phyloP scores from a whole-genome alignment of 1,140 invertebrate genomes.

The Drosophila kohkoa region DNA sequence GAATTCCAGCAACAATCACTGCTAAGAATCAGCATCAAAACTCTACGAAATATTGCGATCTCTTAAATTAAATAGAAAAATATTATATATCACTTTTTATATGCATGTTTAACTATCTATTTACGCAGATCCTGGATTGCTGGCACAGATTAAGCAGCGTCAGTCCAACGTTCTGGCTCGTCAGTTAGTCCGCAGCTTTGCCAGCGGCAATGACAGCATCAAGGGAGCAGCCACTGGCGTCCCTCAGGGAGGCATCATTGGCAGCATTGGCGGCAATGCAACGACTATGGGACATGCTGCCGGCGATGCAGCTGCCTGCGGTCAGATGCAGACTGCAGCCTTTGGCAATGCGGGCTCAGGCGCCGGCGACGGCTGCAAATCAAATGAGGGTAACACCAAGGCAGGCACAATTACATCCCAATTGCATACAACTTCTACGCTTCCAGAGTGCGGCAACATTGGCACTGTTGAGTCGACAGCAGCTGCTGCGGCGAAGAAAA shows the following conservation, averaged over 20 bases:
- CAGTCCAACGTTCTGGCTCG: not conserved
- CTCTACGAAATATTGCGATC: not conserved
- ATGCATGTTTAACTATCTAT: not conserved
- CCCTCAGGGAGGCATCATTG: slow-evolving; percentile 25
- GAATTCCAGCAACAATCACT: too few species aligned
- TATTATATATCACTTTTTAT: too few species aligned
- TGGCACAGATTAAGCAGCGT: not conserved
- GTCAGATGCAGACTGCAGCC: slow-evolving; percentile 5
- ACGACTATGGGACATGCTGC: not conserved
- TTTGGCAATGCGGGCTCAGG: not conserved
- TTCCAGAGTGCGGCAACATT: slow-evolving; percentile 17
- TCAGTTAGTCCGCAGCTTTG: slow-evolving; percentile 21
- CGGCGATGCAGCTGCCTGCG: not conserved
- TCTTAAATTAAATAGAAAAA: too few species aligned
- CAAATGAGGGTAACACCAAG: not conserved
- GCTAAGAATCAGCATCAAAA: too few species aligned
- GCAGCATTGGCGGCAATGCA: slow-evolving; percentile 1
- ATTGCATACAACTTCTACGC: slow-evolving; percentile 4
- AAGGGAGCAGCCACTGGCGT: not conserved
- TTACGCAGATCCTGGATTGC: not conserved
- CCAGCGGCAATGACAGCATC: slow-evolving; percentile 24
- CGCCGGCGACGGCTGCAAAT: not conserved
- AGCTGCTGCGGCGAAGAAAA: not conserved
- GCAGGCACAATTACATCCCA: slow-evolving; percentile 9
- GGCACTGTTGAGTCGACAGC: not conserved